Evolutionary conservation across 2,113 vertebrate genomes (phyloP), one percentile per base, ranked within the genome.

Genomic region (Nothobranchius kuhntae): DNA sequence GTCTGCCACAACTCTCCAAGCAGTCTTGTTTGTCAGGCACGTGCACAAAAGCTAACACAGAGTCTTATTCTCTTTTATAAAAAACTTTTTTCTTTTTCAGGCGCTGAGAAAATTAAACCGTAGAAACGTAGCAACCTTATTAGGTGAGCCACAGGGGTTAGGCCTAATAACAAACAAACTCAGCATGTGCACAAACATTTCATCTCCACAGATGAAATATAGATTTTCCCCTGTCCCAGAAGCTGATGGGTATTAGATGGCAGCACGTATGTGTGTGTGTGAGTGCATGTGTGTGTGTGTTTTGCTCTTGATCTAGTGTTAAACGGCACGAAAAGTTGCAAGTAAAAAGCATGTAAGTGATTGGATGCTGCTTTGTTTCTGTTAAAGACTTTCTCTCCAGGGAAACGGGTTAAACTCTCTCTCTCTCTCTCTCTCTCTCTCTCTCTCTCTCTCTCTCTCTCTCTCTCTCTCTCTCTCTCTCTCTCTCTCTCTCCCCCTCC

Each of bases 131-230:
- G 63, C 78, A 89, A 74, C 82, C 86, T 87, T 87, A 91, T 90
- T 90, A 91, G 83, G 82, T 77, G 82, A 89, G 67, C 91, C 68
- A 55, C 87, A 62, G 84, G 89, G 87, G 86, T 85, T 75, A 77
- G 70, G 69, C 76, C 82, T 91, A 92, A 93, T 91, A 89, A 91
- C 91, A 90, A 88, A 89, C 86, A 87, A 85, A 87, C 79, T 85
- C 87, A 87, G 86, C 87, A 38, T 91, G 82, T 68, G 86, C 89
- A 89, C 87, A 89, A 91, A 89, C 83, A 85, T 82, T 87, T 84
- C 82, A 84, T 89, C 84, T 77, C 67, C 81, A 74, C 63, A 89
- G 89, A 92, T 92, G 87, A 92, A 92, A 91, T 92, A 92, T 93
- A 82, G 91, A 93, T 93, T 92, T 91, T 88, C 73, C 57, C 69